These are phyloP conservation scores for Arothron firmamentum DNA, from an alignment of 2,113 vertebrate species.

Conservation along the genomic window DNA sequence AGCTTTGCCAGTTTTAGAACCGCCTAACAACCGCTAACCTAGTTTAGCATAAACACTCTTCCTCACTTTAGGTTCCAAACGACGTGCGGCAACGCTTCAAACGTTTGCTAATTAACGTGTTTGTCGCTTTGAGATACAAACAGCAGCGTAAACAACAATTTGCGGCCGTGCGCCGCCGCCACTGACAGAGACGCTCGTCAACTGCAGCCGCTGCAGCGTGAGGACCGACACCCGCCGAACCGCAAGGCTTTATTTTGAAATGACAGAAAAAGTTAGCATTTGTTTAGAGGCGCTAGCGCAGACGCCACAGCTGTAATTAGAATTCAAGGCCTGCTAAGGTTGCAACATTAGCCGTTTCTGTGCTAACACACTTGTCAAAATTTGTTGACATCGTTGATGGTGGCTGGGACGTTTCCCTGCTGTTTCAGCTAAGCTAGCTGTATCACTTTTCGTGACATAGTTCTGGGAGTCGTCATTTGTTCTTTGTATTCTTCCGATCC, in stretches of 20 bases:
- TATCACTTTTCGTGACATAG: too few relatives aligned
- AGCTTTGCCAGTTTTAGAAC: too few relatives aligned
- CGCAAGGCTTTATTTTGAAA: neutral
- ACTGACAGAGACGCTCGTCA: neutral
- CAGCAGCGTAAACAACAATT: neutral
- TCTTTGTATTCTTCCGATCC: too few relatives aligned
- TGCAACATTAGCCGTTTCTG: too few relatives aligned
- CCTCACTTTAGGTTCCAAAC: neutral
- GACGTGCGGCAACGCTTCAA: too few relatives aligned
- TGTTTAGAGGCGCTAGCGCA: neutral
- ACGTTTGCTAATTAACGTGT: neutral
- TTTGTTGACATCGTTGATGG: too few relatives aligned
- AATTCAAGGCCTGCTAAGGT: too few relatives aligned
- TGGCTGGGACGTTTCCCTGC: too few relatives aligned
- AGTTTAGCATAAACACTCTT: constrained; percentile 1
- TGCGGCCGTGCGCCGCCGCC: neutral
- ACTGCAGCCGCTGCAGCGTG: neutral
- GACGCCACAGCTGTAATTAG: too few relatives aligned
- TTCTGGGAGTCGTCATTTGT: too few relatives aligned
- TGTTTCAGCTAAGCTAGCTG: too few relatives aligned
- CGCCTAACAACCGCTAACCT: neutral
- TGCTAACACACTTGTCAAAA: too few relatives aligned
- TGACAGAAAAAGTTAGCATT: neutral
- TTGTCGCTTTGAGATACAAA: neutral
- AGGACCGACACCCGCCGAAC: neutral